Conservation (phyloP, 1,140 invertebrate species). For the Lucilia cuprina region DNA sequence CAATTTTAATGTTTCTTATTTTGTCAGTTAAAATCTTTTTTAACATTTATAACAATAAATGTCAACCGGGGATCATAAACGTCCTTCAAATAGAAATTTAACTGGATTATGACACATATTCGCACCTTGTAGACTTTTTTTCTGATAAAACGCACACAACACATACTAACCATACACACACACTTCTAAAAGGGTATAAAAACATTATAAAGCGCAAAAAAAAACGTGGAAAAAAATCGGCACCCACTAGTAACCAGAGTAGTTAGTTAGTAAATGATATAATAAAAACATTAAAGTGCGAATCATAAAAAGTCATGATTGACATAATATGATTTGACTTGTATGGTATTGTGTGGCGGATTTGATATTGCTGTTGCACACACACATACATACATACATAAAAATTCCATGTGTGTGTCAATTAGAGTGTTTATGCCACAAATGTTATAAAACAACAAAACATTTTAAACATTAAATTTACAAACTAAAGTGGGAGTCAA, state of each 20-base stretch:
- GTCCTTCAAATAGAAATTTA: conserved; percentile 6
- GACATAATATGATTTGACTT: neutral
- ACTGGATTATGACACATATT: conserved; percentile 7
- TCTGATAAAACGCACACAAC: neutral
- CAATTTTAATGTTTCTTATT: neutral
- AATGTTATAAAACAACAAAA: too few species aligned
- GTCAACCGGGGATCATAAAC: conserved; percentile 8
- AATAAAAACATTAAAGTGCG: conserved; percentile 11
- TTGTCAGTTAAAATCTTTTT: neutral
- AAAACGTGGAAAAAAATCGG: too few species aligned
- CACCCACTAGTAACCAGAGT: neutral
- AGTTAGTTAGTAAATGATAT: neutral
- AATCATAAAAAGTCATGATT: neutral
- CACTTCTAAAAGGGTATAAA: neutral
- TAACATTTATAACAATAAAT: neutral
- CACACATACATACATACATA: too few species aligned
- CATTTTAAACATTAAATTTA: too few species aligned
- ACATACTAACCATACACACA: neutral
- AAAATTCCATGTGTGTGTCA: too few species aligned
- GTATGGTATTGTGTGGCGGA: too few species aligned
- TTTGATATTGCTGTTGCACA: too few species aligned
- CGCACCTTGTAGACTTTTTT: neutral
- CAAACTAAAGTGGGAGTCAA: too few species aligned
- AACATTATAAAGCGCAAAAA: too few species aligned
- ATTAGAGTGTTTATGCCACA: too few species aligned